Base-by-base conservation (phyloP, 2,888 invertebrate genomes). In the Bellardia bayeri region DNA sequence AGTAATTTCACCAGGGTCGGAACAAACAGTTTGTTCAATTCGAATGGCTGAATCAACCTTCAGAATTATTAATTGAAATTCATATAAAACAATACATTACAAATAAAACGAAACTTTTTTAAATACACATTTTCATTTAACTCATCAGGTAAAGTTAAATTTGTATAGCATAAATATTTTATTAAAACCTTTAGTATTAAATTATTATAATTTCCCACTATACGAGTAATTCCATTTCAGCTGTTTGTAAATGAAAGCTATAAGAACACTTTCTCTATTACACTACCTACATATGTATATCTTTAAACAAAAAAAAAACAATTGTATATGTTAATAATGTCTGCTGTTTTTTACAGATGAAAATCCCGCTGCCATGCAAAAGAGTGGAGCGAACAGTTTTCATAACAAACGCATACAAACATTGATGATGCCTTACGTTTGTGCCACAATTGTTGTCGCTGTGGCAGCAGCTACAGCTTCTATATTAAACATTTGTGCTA, bases 331-430 rank as follows among this genome's bases (percentile, higher is more conserved):
- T 61, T 45, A 74, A 71, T 64, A 37, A 54, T 45, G 80, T 68
- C 9, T 63, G 63, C 81, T 33, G 49, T 82, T 68, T 69, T 87
- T 76, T 85, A n/a, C 95, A 97, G 97, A 97, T 91, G 97, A 97
- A 93, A 97, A 97, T 93, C 97, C 97, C 91, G 97, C 97, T 85
- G 97, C 97, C 61, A 97, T 97, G 97, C 97, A 97, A 94, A 97
- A 97, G 91, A 97, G 97, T 88, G 87, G 94, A 95, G 96, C 91
- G 69, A 54, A 61, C 58, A 66, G 71, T 30, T 54, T 86, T 51
- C 66, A 68, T 63, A 16, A 37, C 33, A 82, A 56, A 51, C 8
- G 7, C 45, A 58, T 9, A 2, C 30, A 37, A 54, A 37, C 13
- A 56, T 49, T 78, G 42, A 30, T 75, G 9, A 56, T 79, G 85